These are phyloP conservation scores for Oreochromis spilurus DNA, from an alignment of 2,113 vertebrate genomes.

Conservation along the genomic window DNA sequence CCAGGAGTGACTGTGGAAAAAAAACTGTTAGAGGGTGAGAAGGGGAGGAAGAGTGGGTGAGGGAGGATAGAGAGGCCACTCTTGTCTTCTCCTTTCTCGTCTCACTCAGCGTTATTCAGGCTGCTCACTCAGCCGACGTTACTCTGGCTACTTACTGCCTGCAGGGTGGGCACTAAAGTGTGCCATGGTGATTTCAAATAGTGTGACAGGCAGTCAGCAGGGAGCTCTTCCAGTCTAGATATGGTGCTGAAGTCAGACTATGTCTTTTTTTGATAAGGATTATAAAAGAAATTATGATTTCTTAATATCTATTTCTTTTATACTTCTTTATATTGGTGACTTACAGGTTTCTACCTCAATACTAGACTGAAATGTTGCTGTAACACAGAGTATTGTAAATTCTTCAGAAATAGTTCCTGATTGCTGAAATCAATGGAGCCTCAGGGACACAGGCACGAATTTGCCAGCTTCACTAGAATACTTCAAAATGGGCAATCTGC, in stretches of 20 bases:
- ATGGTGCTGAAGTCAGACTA: neutral
- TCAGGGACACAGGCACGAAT: rapidly evolving
- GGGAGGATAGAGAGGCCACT: neutral
- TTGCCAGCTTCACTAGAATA: neutral
- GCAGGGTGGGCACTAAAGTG: neutral
- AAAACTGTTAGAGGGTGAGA: neutral
- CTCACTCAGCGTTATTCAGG: slow-evolving; percentile 24
- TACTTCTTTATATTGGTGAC: neutral
- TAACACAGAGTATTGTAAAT: neutral
- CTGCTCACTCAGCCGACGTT: slow-evolving; percentile 24
- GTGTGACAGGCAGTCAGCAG: neutral
- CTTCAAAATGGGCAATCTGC: neutral
- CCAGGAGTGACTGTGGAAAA: neutral
- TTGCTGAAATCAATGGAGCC: neutral
- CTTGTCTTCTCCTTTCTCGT: slow-evolving; percentile 31
- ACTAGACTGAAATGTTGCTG: neutral
- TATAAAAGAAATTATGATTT: neutral
- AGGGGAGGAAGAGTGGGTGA: neutral
- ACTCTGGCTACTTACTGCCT: neutral
- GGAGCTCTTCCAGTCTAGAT: neutral
- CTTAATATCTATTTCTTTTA: neutral
- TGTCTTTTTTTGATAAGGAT: neutral
- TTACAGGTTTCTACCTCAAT: neutral
- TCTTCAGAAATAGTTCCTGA: neutral
- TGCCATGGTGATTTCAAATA: neutral